These are phyloP conservation scores for Onychomys arenicola DNA, from an alignment of 2,797 vertebrate genomes.

Conservation along the genomic window DNA sequence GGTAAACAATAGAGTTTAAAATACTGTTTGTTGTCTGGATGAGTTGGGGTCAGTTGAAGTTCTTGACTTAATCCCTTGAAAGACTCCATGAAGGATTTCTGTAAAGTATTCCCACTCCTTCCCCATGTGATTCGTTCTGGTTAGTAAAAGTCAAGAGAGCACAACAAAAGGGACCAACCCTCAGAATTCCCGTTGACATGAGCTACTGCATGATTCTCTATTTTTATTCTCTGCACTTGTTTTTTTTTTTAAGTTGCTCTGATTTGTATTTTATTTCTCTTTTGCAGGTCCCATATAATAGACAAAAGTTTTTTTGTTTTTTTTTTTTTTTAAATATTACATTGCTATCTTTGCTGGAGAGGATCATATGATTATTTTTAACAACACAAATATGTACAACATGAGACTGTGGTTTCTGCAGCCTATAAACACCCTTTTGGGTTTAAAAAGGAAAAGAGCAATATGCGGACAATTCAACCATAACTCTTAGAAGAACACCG, in stretches of 20 bases:
- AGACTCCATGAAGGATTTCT: no score
- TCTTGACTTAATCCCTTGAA: no score
- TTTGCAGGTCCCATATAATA: constrained; percentile 57
- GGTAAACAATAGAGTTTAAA: no score
- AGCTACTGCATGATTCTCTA: no score
- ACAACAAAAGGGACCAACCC: no score
- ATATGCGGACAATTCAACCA: not conserved
- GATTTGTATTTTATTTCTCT: constrained; percentile 66
- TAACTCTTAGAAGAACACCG: not conserved
- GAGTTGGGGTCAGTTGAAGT: no score
- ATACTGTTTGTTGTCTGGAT: no score
- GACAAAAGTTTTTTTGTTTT: constrained; percentile 45
- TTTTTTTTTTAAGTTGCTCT: constrained; percentile 60
- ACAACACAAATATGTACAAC: not conserved
- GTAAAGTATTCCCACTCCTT: no score
- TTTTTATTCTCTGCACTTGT: no score
- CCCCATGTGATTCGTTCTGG: no score
- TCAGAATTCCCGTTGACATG: no score
- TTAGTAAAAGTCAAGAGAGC: no score
- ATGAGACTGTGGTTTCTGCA: constrained; percentile 37
- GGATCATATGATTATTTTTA: constrained; percentile 45
- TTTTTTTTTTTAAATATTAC: constrained; percentile 35
- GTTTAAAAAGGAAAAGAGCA: not conserved
- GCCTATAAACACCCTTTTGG: constrained; percentile 6
- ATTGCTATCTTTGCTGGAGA: constrained; percentile 57